Percentiles rank a stretch among this genome's conserved stretches.
Conservation (phyloP, 2,113 vertebrate species). For the Seriola rivoliana region DNA sequence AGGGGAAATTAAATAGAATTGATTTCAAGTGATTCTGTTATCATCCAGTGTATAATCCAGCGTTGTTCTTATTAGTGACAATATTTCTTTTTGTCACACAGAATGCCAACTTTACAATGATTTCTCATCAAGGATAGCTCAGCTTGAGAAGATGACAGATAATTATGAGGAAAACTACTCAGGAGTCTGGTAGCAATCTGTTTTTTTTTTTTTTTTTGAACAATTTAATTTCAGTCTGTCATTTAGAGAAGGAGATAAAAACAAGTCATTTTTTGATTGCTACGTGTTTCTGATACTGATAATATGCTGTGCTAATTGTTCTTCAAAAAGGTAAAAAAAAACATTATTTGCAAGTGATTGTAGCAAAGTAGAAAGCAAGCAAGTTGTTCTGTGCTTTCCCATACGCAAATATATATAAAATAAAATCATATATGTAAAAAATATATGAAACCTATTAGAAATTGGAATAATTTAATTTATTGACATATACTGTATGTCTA, state of each 20-base stretch:
- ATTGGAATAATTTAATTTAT: too few relatives aligned
- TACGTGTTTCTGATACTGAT: background rate
- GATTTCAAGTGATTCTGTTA: conserved; percentile 15
- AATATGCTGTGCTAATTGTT: background rate
- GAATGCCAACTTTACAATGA: background rate
- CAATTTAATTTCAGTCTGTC: conserved; percentile 4
- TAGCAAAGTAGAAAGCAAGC: background rate
- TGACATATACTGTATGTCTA: too few relatives aligned
- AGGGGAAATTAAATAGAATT: conserved; percentile 15
- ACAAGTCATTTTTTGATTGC: background rate
- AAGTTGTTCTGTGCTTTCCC: background rate
- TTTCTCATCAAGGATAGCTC: conserved; percentile 13
- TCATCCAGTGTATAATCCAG: background rate
- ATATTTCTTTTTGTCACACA: background rate
- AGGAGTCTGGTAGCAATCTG: background rate
- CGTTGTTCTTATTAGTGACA: background rate
- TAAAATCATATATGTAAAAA: too few relatives aligned
- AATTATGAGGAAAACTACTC: background rate
- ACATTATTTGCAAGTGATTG: background rate
- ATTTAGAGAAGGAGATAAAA: background rate
- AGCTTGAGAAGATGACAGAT: background rate
- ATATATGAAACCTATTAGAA: too few relatives aligned
- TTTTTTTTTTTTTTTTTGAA: background rate
- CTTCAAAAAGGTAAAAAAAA: background rate
- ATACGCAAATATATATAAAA: too few relatives aligned